phyloP scores from a whole-genome alignment of 2,888 invertebrate species.

The Matsumyia berberina region DNA sequence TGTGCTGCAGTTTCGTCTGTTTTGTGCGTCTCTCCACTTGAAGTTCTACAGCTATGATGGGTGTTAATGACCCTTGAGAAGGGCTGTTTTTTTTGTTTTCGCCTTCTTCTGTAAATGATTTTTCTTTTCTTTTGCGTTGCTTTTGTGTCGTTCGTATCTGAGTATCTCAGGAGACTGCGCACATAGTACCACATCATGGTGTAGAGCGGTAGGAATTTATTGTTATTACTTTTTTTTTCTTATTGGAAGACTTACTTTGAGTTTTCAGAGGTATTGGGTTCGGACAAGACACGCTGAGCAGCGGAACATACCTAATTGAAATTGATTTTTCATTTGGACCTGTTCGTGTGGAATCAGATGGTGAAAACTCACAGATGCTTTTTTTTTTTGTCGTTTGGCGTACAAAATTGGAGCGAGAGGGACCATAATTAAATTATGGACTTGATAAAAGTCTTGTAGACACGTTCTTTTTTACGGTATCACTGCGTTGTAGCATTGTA shows the following conservation, averaged over 20 bases:
- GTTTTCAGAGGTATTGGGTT: constrained; percentile 6
- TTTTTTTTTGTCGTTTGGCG: not conserved
- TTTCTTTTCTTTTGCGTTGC: constrained; percentile 2
- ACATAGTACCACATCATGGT: constrained; percentile 1
- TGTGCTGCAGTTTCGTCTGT: constrained; percentile 14
- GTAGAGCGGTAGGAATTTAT: constrained; percentile 36
- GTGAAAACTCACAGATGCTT: constrained; percentile 42
- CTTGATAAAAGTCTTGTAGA: constrained; percentile 33
- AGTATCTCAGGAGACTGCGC: constrained; percentile 42
- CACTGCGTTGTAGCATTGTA: too few relatives aligned
- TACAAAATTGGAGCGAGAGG: constrained; percentile 18
- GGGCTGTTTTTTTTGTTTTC: constrained; percentile 36
- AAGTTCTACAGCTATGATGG: constrained; percentile 49
- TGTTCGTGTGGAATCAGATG: constrained; percentile 52
- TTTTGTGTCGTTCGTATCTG: not conserved
- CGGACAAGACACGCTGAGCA: constrained; percentile 7
- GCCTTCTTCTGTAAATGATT: constrained; percentile 18
- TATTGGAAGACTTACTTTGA: constrained; percentile 5
- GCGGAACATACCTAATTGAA: constrained; percentile 49
- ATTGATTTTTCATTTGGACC: constrained; percentile 65
- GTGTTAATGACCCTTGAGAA: constrained; percentile 65
- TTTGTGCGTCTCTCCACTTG: constrained; percentile 11
- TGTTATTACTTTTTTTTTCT: constrained; percentile 48
- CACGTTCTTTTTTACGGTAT: not conserved
- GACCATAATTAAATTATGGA: constrained; percentile 57